Conservation (phyloP, 2,888 invertebrate species). For the Siphlonurus alternatus region DNA sequence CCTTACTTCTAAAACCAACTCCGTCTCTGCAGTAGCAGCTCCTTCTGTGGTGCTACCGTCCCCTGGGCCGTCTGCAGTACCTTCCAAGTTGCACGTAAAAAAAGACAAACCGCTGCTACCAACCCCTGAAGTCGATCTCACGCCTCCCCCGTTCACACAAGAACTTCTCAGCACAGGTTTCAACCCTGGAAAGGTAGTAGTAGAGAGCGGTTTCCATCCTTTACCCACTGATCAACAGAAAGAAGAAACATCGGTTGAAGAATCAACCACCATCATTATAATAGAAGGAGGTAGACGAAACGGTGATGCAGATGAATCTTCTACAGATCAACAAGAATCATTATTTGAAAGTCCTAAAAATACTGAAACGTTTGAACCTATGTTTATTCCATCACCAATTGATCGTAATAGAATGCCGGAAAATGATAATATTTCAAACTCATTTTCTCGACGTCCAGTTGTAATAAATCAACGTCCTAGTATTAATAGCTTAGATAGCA, state of each 20-base stretch:
- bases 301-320: slow-evolving; percentile 17
- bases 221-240: slow-evolving; percentile 22
- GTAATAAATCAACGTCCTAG: neutral
- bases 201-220: slow-evolving; percentile 72
- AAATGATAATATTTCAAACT: slow-evolving; percentile 13
- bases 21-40: slow-evolving; percentile 10
- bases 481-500: neutral
- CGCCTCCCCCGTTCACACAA: neutral
- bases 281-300: neutral
- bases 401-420: slow-evolving; percentile 30
- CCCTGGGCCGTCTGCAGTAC: neutral
- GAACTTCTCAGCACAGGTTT: slow-evolving; percentile 36
- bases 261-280: slow-evolving; percentile 16
- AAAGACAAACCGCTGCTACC: neutral
- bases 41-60: neutral
- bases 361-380: slow-evolving; percentile 53
- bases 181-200: slow-evolving; percentile 60
- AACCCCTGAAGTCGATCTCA: neutral
- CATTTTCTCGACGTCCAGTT: neutral
- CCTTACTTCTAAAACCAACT: slow-evolving; percentile 15
- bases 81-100: neutral
- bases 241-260: slow-evolving; percentile 31
- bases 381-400: slow-evolving; percentile 63
- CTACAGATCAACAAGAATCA: slow-evolving; percentile 25
- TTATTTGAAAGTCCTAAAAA: slow-evolving; percentile 27